These are phyloP conservation scores for Sinocyclocheilus anshuiensis DNA, from an alignment of 2,113 vertebrate genomes.

Conservation along the genomic window DNA sequence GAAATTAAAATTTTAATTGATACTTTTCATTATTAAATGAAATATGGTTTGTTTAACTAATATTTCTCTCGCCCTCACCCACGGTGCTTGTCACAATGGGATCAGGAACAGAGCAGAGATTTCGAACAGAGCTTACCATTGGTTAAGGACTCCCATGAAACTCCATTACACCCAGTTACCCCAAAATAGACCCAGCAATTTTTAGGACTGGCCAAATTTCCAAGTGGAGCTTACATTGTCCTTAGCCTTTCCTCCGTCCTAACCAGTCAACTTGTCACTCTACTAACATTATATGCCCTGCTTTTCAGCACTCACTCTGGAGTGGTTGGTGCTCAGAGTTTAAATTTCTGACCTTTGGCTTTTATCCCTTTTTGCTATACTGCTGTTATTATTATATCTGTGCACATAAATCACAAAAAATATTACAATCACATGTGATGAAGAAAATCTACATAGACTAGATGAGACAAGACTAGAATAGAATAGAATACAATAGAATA, in stretches of 20 bases:
- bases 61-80: not conserved
- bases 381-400: not conserved
- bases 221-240: conserved; percentile 2
- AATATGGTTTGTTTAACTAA: not conserved
- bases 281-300: not conserved
- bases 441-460: not conserved
- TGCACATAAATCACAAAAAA: not conserved
- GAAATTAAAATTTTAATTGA: not conserved
- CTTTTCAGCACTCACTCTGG: not conserved
- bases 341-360: not conserved
- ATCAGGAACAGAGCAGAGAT: not conserved
- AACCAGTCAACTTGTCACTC: not conserved
- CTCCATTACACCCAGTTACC: not conserved
- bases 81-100: not conserved
- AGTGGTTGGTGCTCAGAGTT: not conserved
- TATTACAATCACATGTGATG: too few species aligned
- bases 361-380: not conserved
- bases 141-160: not conserved
- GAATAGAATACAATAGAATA: not conserved
- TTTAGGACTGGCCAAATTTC: not conserved
- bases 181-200: conserved; percentile 3
- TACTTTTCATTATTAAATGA: not conserved
- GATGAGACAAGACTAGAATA: conserved; percentile 3
- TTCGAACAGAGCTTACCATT: too few species aligned
- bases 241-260: not conserved